Evolutionary conservation across 1,140 invertebrate species (phyloP).

Genomic region (Drosophila pallidifrons): DNA sequence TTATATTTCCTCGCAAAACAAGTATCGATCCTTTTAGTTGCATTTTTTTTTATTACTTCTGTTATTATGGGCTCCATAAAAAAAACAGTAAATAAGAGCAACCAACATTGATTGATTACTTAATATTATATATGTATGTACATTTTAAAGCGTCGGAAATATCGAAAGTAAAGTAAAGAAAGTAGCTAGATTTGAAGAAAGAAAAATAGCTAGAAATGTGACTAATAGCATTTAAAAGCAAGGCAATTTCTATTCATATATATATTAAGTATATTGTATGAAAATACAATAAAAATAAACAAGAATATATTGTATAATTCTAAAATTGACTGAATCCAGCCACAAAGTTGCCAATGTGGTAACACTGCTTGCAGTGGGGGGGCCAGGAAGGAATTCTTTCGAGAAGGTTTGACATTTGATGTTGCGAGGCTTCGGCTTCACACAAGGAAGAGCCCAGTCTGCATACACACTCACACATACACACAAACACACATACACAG

Average conservation of each 20-base stretch:
- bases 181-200: no score
- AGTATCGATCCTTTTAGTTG: slow-evolving; percentile 13
- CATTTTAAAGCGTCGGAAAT: background rate
- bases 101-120: slow-evolving; percentile 59
- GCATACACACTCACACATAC: background rate
- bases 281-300: no score
- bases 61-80: slow-evolving; percentile 39
- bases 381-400: slow-evolving; percentile 5
- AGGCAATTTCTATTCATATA: no score
- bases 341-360: no score
- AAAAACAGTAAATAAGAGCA: slow-evolving; percentile 26
- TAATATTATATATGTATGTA: slow-evolving; percentile 48
- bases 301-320: no score
- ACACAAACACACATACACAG: background rate
- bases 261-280: no score
- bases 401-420: slow-evolving; percentile 43
- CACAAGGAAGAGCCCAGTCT: slow-evolving; percentile 1
- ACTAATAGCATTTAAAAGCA: no score
- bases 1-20: background rate
- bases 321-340: no score
- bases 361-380: background rate
- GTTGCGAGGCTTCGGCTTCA: slow-evolving; percentile 12
- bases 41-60: slow-evolving; percentile 5
- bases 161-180: no score
- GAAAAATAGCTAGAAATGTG: no score